phyloP scores from a whole-genome alignment of 2,797 vertebrate genomes.

The Cyprinella venusta region DNA sequence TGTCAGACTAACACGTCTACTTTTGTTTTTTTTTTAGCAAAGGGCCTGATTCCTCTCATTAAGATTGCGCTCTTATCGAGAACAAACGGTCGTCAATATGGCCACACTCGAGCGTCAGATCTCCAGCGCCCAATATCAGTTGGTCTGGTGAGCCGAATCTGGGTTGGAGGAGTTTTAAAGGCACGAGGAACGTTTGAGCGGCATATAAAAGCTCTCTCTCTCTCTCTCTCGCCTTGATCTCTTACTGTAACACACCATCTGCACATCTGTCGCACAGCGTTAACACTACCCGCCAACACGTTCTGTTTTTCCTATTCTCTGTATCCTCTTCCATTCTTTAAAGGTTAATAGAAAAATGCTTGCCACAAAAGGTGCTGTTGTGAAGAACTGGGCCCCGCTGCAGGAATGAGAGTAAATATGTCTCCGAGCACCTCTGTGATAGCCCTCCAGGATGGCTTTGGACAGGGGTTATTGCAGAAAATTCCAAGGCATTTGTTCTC shows the following conservation, averaged over 20 bases:
- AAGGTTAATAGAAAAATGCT: slow-evolving; percentile 64
- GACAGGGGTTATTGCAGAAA: slow-evolving; percentile 79
- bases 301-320: slow-evolving; percentile 46
- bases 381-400: slow-evolving; percentile 40
- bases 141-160: slow-evolving; percentile 29
- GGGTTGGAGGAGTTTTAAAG: slow-evolving; percentile 49
- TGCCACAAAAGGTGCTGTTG: slow-evolving; percentile 58
- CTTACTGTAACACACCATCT: slow-evolving; percentile 40
- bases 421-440: slow-evolving; percentile 45
- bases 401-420: slow-evolving; percentile 58
- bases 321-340: slow-evolving; percentile 38
- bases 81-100: slow-evolving; percentile 46
- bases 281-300: slow-evolving; percentile 28
- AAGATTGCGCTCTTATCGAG: slow-evolving; percentile 39
- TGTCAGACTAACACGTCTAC: slow-evolving; percentile 35
- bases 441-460: slow-evolving; percentile 54
- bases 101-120: slow-evolving; percentile 32
- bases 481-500: slow-evolving; percentile 79
- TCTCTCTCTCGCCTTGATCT: slow-evolving; percentile 49
- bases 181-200: slow-evolving; percentile 34
- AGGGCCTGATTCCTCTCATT: slow-evolving; percentile 37
- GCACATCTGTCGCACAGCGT: slow-evolving; percentile 47
- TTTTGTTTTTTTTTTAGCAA: slow-evolving; percentile 29
- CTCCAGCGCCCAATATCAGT: slow-evolving; percentile 27
- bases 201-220: slow-evolving; percentile 28